Evolutionary conservation across 2,888 invertebrate species (phyloP).

Genomic region (Drosophila robusta): DNA sequence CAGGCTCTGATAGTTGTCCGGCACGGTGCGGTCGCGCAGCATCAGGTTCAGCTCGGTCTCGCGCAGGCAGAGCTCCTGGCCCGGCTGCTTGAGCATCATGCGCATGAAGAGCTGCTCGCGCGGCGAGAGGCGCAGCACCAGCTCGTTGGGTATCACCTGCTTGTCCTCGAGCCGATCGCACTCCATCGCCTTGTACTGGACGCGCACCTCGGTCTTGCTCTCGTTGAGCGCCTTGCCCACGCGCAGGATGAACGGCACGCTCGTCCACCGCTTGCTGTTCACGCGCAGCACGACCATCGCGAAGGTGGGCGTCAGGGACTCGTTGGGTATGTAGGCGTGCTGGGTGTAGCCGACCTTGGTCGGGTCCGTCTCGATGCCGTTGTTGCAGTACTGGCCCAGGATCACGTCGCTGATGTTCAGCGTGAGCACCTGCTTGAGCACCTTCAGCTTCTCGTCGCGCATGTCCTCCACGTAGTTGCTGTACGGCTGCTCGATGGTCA

Average conservation of each 20-base stretch:
- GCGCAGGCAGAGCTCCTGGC: slow-evolving; percentile 44
- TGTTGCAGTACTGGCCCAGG: slow-evolving; percentile 62
- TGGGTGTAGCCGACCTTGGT: slow-evolving; percentile 61
- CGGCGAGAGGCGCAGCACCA: slow-evolving; percentile 54
- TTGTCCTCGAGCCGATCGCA: slow-evolving; percentile 34
- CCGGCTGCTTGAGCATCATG: slow-evolving; percentile 52
- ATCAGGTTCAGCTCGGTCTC: slow-evolving; percentile 49
- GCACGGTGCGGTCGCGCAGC: slow-evolving; percentile 17
- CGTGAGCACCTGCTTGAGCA: slow-evolving; percentile 50
- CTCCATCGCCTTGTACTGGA: slow-evolving; percentile 57
- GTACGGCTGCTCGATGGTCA: slow-evolving; percentile 66
- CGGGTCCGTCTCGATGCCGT: slow-evolving; percentile 49
- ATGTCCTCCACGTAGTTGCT: slow-evolving; percentile 59
- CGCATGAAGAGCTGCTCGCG: slow-evolving; percentile 69
- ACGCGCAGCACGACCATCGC: slow-evolving; percentile 58
- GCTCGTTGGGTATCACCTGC: slow-evolving; percentile 47
- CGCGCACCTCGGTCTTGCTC: slow-evolving; percentile 58
- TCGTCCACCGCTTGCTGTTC: slow-evolving; percentile 59
- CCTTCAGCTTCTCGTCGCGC: slow-evolving; percentile 54
- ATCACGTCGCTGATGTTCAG: slow-evolving; percentile 52
- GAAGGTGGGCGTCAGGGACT: slow-evolving; percentile 65
- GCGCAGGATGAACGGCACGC: slow-evolving; percentile 65
- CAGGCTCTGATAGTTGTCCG: slow-evolving; percentile 20
- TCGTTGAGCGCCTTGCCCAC: slow-evolving; percentile 65
- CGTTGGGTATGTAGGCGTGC: slow-evolving; percentile 64